Percentiles rank a stretch among this genome's conserved stretches.
Evolutionary conservation across 2,888 invertebrate genomes (phyloP).

Genomic region (Drosophila dives): DNA sequence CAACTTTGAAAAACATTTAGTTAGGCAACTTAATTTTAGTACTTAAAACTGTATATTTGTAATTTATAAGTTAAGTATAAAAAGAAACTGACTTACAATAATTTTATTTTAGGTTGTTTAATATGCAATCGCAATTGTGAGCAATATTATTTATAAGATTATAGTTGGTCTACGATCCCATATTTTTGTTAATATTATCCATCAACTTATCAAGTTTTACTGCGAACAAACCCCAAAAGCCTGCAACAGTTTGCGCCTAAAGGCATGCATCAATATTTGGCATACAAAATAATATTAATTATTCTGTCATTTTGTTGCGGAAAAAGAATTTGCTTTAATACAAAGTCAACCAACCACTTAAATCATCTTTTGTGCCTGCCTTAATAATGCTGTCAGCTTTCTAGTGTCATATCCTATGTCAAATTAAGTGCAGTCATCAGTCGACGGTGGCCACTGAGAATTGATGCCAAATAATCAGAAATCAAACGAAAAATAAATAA

Average conservation of each 20-base stretch:
- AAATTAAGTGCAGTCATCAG: slow-evolving; percentile 59
- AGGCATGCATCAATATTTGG: slow-evolving; percentile 36
- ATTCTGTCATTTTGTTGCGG: neutral
- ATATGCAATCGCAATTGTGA: neutral
- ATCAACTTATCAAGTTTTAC: neutral
- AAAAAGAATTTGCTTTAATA: slow-evolving; percentile 10
- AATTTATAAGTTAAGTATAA: neutral
- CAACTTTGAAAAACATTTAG: neutral
- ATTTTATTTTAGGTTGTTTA: neutral
- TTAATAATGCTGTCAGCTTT: slow-evolving; percentile 66
- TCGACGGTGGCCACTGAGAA: slow-evolving; percentile 32
- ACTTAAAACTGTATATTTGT: accelerated
- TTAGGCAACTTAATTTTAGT: neutral
- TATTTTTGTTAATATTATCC: neutral
- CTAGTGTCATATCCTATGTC: slow-evolving; percentile 72
- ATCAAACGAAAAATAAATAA: slow-evolving; percentile 32
- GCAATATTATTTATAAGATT: neutral
- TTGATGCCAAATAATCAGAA: slow-evolving; percentile 55
- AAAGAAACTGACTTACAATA: too few relatives aligned
- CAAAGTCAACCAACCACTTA: slow-evolving; percentile 22
- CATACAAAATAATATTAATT: neutral
- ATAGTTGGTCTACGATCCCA: neutral
- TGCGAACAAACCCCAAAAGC: neutral
- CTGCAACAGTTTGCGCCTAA: slow-evolving; percentile 20
- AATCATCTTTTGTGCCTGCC: slow-evolving; percentile 10